Conservation (phyloP, 2,797 vertebrate species). For the Danio jaintianensis region DNA sequence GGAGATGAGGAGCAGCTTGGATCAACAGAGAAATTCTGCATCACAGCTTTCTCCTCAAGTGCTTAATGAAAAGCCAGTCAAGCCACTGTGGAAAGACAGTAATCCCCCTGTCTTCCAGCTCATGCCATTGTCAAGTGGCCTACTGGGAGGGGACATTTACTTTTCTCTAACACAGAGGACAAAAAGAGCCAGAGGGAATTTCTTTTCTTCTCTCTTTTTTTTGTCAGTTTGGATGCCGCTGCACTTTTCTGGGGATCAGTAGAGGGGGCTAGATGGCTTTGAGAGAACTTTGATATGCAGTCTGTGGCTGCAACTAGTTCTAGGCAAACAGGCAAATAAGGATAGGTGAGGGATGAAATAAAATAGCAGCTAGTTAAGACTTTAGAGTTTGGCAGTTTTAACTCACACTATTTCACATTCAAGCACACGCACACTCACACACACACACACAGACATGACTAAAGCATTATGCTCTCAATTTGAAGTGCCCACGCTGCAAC, state of each 20-base stretch:
- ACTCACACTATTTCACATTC: slow-evolving; percentile 35
- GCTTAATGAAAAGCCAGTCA: slow-evolving; percentile 48
- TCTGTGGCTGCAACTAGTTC: slow-evolving; percentile 2
- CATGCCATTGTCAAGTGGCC: slow-evolving; percentile 38
- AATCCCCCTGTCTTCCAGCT: slow-evolving; percentile 47
- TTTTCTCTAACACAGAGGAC: slow-evolving; percentile 45
- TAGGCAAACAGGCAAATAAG: slow-evolving; percentile 11
- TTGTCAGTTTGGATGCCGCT: slow-evolving; percentile 1
- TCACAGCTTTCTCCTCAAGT: slow-evolving; percentile 39
- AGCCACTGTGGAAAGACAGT: slow-evolving; percentile 40
- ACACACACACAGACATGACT: slow-evolving; percentile 24
- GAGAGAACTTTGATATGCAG: slow-evolving; percentile 32
- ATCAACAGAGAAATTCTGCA: slow-evolving; percentile 47
- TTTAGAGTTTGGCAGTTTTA: slow-evolving; percentile 24
- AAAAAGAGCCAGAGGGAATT: slow-evolving; percentile 38
- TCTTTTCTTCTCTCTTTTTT: slow-evolving; percentile 17
- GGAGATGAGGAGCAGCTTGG: slow-evolving; percentile 47
- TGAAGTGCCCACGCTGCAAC: slow-evolving; percentile 34
- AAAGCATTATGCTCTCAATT: background rate
- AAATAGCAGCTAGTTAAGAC: slow-evolving; percentile 24
- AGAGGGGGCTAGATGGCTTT: slow-evolving; percentile 52
- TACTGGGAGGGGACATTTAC: slow-evolving; percentile 45
- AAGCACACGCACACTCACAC: slow-evolving; percentile 31
- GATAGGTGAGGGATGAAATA: background rate
- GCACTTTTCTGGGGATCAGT: slow-evolving; percentile 39